Percentiles rank a stretch among this genome's conserved stretches.
Conservation (phyloP, 2,797 vertebrate species). For the Enteromius unitaeniatus region DNA sequence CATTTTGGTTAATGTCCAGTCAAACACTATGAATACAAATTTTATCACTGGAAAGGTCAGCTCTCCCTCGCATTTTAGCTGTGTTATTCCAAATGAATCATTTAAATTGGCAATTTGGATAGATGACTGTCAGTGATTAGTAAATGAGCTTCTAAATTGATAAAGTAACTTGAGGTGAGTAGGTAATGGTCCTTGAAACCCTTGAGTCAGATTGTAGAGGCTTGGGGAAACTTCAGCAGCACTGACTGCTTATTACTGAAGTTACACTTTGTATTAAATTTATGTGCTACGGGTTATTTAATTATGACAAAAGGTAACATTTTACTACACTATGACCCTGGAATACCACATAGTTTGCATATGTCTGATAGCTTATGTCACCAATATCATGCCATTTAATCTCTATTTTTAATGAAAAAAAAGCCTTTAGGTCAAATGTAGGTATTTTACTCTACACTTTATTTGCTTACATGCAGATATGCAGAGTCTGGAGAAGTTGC, state of each 20-base stretch:
- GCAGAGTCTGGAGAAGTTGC: constrained; percentile 76
- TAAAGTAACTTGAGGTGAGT: constrained; percentile 35
- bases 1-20: constrained; percentile 28
- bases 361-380: neutral
- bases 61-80: constrained; percentile 18
- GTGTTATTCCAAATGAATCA: constrained; percentile 27
- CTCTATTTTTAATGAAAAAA: neutral
- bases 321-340: neutral
- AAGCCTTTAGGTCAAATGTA: neutral
- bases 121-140: constrained; percentile 28
- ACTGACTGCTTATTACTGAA: constrained; percentile 22
- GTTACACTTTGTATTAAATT: neutral
- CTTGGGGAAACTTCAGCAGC: constrained; percentile 23
- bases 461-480: constrained; percentile 48
- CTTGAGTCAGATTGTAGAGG: constrained; percentile 16
- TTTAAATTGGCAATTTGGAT: constrained; percentile 49
- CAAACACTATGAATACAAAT: constrained; percentile 29
- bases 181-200: constrained; percentile 22
- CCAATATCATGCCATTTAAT: neutral
- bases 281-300: neutral
- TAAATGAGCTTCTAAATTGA: constrained; percentile 45
- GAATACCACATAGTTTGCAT: neutral
- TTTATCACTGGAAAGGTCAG: constrained; percentile 43
- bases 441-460: neutral
- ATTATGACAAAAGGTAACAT: neutral